Conservation (phyloP, 1,140 invertebrate genomes). For the Drosophila nebulosa region DNA sequence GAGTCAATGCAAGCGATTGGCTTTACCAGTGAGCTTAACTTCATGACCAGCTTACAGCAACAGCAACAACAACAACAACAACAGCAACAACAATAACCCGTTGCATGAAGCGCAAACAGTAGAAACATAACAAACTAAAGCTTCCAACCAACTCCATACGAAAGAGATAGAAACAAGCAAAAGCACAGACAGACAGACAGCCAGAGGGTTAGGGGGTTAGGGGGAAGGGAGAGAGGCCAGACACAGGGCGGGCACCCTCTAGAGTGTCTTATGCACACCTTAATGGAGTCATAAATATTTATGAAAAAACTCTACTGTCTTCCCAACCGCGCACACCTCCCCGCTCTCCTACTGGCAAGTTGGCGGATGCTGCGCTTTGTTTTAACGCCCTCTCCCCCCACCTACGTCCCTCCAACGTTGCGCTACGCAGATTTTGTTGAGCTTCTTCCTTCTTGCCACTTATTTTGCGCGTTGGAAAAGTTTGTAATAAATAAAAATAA, state of each 20-base stretch:
- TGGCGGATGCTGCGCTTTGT: constrained; percentile 58
- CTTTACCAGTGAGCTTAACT: constrained; percentile 21
- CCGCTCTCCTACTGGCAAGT: constrained; percentile 40
- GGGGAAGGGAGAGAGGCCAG: constrained; percentile 2
- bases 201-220: no score
- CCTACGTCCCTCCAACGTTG: no score
- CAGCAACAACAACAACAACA: constrained; percentile 20
- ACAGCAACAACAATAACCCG: constrained; percentile 21
- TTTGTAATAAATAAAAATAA: constrained; percentile 54
- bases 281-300: constrained; percentile 80
- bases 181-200: neutral
- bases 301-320: constrained; percentile 60
- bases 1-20: constrained; percentile 51
- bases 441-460: constrained; percentile 57
- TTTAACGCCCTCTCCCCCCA: neutral
- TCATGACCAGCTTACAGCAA: constrained; percentile 48
- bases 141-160: constrained; percentile 14
- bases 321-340: neutral
- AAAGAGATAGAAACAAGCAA: constrained; percentile 30
- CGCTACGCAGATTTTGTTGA: constrained; percentile 27
- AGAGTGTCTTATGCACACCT: constrained; percentile 79
- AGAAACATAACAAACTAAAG: constrained; percentile 39
- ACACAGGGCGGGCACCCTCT: constrained; percentile 46
- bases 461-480: constrained; percentile 48
- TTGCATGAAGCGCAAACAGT: constrained; percentile 21